Evolutionary conservation across 2,888 invertebrate species (phyloP).

Genomic region (Hypolimnas misippus): DNA sequence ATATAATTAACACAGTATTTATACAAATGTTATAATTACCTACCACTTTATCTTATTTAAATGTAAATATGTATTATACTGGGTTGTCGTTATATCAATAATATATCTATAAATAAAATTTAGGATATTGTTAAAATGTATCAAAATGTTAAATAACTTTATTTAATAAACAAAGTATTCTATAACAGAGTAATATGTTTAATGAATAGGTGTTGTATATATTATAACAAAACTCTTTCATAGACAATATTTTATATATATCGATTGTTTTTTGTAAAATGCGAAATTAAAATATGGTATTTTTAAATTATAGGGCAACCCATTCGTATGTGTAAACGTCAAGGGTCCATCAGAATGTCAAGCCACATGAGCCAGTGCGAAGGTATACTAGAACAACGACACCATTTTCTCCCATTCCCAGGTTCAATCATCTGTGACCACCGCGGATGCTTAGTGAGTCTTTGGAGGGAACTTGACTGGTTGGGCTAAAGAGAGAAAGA

Average conservation of each 20-base stretch:
- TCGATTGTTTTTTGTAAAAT: not conserved
- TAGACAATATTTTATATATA: too few relatives aligned
- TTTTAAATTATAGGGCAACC: not conserved
- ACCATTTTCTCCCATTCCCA: conserved; percentile 12
- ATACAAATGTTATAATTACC: not conserved
- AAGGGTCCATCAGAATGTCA: not conserved
- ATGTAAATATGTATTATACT: too few relatives aligned
- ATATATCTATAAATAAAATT: too few relatives aligned
- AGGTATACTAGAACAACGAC: conserved; percentile 24
- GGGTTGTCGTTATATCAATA: too few relatives aligned
- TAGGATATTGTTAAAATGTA: too few relatives aligned
- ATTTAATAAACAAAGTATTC: too few relatives aligned
- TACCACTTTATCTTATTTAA: not conserved
- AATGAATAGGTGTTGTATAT: too few relatives aligned
- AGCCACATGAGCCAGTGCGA: conserved; percentile 13
- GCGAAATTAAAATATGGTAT: not conserved
- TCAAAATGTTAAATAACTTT: too few relatives aligned
- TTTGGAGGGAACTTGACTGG: conserved; percentile 17
- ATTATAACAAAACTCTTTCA: too few relatives aligned
- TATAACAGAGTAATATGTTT: too few relatives aligned
- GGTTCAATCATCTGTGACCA: conserved; percentile 20
- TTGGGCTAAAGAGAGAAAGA: not conserved
- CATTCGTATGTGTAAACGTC: not conserved
- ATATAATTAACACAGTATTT: not conserved
- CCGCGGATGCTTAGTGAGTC: conserved; percentile 14